Base-by-base conservation (phyloP, 2,888 invertebrate genomes). In the Tuta absoluta region DNA sequence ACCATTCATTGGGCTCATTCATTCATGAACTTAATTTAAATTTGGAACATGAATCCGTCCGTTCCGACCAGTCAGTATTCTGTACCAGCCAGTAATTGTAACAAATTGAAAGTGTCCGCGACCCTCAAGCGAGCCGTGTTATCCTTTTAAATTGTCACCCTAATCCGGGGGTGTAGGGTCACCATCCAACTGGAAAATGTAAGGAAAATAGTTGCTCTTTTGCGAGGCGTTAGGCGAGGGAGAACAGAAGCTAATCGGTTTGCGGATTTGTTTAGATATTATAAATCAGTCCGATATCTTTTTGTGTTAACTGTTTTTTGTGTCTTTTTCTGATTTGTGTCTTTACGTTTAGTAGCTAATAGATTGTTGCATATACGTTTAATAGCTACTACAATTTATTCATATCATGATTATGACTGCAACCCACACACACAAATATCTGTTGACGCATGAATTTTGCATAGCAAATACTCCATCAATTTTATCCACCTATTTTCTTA, bases 61-160 rank as follows among this genome's bases (percentile, higher is more conserved):
- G 63, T 67, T 64, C 67, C 67, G 73, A 72, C 74, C 71, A 77
- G 72, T 69, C 72, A 76, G 75, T 75, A 23, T 53, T 53, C 51
- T 23, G 51, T 24, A 53, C 51, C 51, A 53, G 72, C 71, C 75
- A 73, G 84, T 89, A 87, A 87, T 89, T 82, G 87, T 85, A 77
- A 86, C 83, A 85, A 85, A 90, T 88, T 78, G 86, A 70, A 71
- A 75, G 68, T 67, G 77, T 77, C 75, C 77, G 72, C 75, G 72
- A 74, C 81, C 76, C 82, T 85, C 77, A 77, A 85, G 77, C 72
- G 73, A 38, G 72, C 74, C 79, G 75, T 72, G 80, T 77, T 80
- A 82, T 81, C 84, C 81, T 76, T 84, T 83, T 81, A 86, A 87
- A 85, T 85, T 81, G 85, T 80, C 82, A 75, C 85, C 83, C 79